Conservation (phyloP, 2,113 vertebrate genomes). For the Misgurnus anguillicaudatus region DNA sequence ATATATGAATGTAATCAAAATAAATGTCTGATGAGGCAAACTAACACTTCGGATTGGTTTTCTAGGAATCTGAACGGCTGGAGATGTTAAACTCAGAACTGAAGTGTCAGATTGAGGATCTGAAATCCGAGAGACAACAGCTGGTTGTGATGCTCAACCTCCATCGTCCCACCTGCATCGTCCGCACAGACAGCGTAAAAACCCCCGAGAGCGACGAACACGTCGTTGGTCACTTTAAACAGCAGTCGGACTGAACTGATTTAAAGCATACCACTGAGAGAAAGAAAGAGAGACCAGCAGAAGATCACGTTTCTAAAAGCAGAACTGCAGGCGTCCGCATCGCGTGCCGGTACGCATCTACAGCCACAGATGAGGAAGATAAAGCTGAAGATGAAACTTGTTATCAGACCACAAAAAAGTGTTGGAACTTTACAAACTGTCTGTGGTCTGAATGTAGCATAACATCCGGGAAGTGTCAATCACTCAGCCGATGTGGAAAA, state of each 20-base stretch:
- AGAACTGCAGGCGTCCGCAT: neutral
- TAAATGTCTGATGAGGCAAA: neutral
- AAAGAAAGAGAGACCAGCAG: neutral
- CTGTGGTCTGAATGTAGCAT: neutral
- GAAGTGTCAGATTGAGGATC: constrained; percentile 95
- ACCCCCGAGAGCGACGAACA: constrained; percentile 86
- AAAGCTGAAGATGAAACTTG: neutral
- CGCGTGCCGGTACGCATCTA: neutral
- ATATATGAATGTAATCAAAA: too few species aligned
- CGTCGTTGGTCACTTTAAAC: constrained; percentile 63
- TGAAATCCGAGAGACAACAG: constrained; percentile 92
- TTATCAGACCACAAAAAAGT: neutral
- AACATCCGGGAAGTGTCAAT: neutral
- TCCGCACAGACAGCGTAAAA: constrained; percentile 91
- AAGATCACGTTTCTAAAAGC: neutral
- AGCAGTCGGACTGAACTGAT: neutral
- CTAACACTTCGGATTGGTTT: neutral
- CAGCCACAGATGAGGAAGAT: neutral
- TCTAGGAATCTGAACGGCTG: constrained; percentile 91
- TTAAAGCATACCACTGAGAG: too few species aligned
- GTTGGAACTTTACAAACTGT: neutral
- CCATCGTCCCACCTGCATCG: constrained; percentile 93
- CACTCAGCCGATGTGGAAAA: neutral
- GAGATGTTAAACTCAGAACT: constrained; percentile 92
- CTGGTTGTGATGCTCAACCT: constrained; percentile 93